Conservation (phyloP, 2,888 invertebrate genomes). For the Caenorhabditis auriculariae region DNA sequence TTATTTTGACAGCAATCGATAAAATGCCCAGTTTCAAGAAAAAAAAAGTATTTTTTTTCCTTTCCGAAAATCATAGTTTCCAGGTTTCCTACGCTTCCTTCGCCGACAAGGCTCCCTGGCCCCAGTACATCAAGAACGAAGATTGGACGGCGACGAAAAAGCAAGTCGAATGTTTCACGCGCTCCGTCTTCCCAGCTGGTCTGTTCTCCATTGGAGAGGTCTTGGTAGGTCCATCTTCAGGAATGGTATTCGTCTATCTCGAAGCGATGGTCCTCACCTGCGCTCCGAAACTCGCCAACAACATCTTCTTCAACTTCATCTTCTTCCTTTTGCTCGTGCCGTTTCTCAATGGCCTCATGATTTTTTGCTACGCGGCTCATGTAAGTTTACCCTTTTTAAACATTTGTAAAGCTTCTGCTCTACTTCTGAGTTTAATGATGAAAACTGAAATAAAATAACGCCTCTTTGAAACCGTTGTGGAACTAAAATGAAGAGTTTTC, state of each 20-base stretch:
- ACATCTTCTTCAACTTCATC: constrained; percentile 31
- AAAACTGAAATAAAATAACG: too few species aligned
- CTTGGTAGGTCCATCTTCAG: constrained; percentile 2
- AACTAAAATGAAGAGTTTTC: too few species aligned
- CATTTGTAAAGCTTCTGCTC: not conserved
- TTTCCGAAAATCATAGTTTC: not conserved
- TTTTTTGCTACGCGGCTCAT: constrained; percentile 32
- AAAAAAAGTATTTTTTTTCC: too few species aligned
- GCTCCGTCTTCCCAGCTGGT: constrained; percentile 40
- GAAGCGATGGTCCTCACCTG: constrained; percentile 34
- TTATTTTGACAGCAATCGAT: too few species aligned
- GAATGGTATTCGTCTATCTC: constrained; percentile 40
- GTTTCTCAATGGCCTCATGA: constrained; percentile 29
- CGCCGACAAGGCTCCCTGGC: constrained; percentile 39
- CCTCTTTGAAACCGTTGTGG: too few species aligned
- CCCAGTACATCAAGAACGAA: constrained; percentile 33
- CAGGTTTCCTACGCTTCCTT: constrained; percentile 30
- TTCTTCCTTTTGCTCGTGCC: constrained; percentile 31
- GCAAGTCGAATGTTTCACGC: constrained; percentile 39
- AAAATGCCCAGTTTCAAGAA: too few species aligned
- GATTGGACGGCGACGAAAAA: constrained; percentile 22
- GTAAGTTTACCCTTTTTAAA: constrained; percentile 9
- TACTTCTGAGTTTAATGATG: not conserved
- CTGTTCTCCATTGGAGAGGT: not conserved
- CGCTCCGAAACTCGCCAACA: constrained; percentile 28